Evolutionary conservation across 1,140 invertebrate species (phyloP), one percentile per base, ranked within the genome.

Genomic region (Adoxophyes honmai): DNA sequence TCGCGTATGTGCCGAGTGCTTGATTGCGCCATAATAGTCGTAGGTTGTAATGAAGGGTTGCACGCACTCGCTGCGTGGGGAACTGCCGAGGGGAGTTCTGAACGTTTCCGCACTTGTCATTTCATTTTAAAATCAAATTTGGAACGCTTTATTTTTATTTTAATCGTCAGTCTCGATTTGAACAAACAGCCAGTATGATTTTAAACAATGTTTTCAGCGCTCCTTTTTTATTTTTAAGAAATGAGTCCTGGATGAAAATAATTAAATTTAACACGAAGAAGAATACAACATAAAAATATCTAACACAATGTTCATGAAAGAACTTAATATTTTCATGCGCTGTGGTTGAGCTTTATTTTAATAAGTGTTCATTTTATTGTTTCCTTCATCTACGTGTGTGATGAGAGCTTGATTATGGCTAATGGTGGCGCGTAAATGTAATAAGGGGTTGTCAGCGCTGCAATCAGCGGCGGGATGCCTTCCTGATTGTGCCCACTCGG

Each of bases 1-100:
- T 75, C 70, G 71, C 71, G 78, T 86, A 83, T 86, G 75, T 83
- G 81, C 73, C 64, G 75, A 81, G 77, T 66, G 70, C 65, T 80
- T 85, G 80, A 88, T 86, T 85, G 77, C 79, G 66, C 80, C 71
- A 75, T 87, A 87, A 86, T 83, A 73, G 74, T 67, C 73, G 69
- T 70, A 73, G 63, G 66, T 75, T 64, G 60, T 77, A 80, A 78
- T 85, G 75, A 83, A 81, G 81, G 80, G 81, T 83, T 80, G 77
- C 73, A 86, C 75, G 78, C 79, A 81, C 71, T 73, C 68, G 38
- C 63, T 75, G 75, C 73, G 74, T 78, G 63, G 75, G 78, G 77
- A 76, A 77, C 68, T 54, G 60, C 60, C 62, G 70, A 76, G 78
- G 80, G 70, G 70, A 60, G 70, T 74, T 68, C 53, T 57, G 65